Percentiles rank a stretch among this genome's conserved stretches.
phyloP scores from a whole-genome alignment of 2,797 vertebrate genomes.

The Heteromormyrus szaboi region DNA sequence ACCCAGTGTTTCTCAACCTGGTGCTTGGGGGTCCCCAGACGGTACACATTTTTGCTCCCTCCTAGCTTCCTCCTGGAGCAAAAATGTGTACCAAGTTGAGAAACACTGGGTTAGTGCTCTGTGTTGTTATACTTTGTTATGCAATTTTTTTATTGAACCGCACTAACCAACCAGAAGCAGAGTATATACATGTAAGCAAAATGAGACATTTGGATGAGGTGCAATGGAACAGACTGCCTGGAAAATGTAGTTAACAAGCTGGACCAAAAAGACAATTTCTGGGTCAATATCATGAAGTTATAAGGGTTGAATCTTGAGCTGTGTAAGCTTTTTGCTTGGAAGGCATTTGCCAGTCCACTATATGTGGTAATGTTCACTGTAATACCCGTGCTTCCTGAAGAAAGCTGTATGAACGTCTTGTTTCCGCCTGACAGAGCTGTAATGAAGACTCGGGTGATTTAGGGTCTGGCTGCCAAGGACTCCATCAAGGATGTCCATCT shows the following conservation, averaged over 20 bases:
- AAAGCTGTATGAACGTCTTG: background rate
- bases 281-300: background rate
- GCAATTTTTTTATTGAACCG: background rate
- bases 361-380: background rate
- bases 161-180: background rate
- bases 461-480: background rate
- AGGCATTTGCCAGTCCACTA: background rate
- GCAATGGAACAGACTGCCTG: background rate
- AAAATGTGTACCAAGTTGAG: background rate
- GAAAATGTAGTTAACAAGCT: background rate
- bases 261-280: background rate
- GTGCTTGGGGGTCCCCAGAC: background rate
- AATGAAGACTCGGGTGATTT: background rate
- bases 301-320: background rate
- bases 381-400: background rate
- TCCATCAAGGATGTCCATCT: background rate
- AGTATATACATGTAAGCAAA: background rate
- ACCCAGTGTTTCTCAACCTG: too few relatives aligned
- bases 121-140: background rate
- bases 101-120: background rate
- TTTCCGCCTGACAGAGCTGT: slow-evolving; percentile 15
- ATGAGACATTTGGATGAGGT: background rate
- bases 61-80: background rate
- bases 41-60: background rate
- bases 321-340: background rate